Evolutionary conservation across 1,140 invertebrate genomes (phyloP).

Genomic region (Trypoxylus dichotomus): DNA sequence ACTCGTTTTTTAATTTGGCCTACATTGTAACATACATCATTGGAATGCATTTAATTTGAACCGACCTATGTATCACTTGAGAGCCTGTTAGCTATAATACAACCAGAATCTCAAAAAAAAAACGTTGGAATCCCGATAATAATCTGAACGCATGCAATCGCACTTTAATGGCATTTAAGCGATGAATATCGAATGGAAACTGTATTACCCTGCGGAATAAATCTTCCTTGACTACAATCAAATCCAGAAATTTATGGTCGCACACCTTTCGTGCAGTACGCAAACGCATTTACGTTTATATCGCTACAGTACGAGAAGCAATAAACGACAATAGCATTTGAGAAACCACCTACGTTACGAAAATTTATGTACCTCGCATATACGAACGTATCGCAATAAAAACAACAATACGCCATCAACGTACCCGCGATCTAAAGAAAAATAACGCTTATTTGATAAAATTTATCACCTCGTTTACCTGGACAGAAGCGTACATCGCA

Average conservation of each 20-base stretch:
- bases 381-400: slow-evolving; percentile 11
- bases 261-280: not conserved
- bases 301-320: not conserved
- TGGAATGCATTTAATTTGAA: no score
- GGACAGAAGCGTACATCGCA: slow-evolving; percentile 18
- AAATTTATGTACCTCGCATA: not conserved
- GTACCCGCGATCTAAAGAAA: not conserved
- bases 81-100: not conserved
- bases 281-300: slow-evolving; percentile 1
- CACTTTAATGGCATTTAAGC: not conserved
- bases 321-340: slow-evolving; percentile 10
- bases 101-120: not conserved
- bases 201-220: slow-evolving; percentile 8
- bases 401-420: slow-evolving; percentile 14
- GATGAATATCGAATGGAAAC: slow-evolving; percentile 16
- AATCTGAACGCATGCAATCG: not conserved
- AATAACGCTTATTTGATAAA: slow-evolving; percentile 9
- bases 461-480: slow-evolving; percentile 22
- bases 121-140: not conserved
- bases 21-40: no score
- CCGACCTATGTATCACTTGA: no score
- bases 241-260: not conserved
- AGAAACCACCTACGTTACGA: slow-evolving; percentile 15
- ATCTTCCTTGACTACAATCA: not conserved
- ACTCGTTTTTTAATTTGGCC: no score